phyloP scores from a whole-genome alignment of 2,113 vertebrate species.

The Lampris incognitus region DNA sequence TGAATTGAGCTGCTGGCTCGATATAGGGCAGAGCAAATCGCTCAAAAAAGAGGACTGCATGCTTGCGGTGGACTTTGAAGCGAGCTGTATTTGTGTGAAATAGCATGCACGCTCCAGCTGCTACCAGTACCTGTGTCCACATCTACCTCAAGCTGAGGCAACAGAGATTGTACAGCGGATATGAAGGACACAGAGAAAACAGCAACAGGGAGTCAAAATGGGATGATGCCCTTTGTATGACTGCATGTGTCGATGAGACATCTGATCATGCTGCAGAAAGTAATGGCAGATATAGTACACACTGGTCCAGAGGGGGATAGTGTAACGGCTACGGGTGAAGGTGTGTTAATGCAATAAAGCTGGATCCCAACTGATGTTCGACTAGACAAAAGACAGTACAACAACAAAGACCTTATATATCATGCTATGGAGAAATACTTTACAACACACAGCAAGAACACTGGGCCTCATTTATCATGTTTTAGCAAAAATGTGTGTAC shows the following conservation, averaged over 20 bases:
- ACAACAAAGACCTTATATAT: background rate
- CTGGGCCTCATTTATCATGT: too few relatives aligned
- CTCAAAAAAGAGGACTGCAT: constrained; percentile 38
- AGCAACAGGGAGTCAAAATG: constrained; percentile 72
- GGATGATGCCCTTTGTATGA: constrained; percentile 18
- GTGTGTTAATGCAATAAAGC: constrained; percentile 28
- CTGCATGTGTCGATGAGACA: constrained; percentile 7
- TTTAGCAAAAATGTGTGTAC: too few relatives aligned
- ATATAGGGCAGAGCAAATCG: constrained; percentile 10
- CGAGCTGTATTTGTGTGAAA: constrained; percentile 12
- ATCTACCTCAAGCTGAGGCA: constrained; percentile 85
- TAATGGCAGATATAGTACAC: background rate
- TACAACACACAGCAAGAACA: background rate
- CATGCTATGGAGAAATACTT: constrained; percentile 11
- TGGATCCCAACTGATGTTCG: constrained; percentile 32
- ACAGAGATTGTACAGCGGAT: constrained; percentile 82
- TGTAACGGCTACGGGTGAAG: background rate
- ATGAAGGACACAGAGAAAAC: constrained; percentile 82
- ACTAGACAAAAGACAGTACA: background rate
- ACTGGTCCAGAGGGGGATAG: background rate
- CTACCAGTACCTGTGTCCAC: constrained; percentile 85
- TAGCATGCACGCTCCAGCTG: constrained; percentile 48
- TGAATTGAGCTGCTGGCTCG: constrained; percentile 47
- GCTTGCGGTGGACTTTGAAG: constrained; percentile 35
- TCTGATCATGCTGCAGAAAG: constrained; percentile 21